Evolutionary conservation across 2,797 vertebrate species (phyloP).

Genomic region (Loriculus beryllinus): DNA sequence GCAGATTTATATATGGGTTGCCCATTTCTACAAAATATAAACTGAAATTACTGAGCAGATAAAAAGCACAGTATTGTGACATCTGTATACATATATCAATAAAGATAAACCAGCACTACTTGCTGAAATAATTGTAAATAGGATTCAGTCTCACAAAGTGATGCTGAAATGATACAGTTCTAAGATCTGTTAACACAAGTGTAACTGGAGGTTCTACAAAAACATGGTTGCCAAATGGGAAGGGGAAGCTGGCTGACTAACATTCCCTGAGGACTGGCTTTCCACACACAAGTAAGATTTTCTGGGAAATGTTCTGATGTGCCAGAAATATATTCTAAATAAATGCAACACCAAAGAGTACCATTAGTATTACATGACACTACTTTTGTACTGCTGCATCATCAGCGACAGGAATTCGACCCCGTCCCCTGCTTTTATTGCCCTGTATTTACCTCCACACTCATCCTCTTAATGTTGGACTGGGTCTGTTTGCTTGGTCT

Average conservation of each 20-base stretch:
- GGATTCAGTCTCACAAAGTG: neutral
- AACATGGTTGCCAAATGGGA: neutral
- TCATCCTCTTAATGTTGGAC: neutral
- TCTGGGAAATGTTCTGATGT: neutral
- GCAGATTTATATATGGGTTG: neutral
- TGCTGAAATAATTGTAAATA: neutral
- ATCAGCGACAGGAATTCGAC: neutral
- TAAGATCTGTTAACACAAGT: neutral
- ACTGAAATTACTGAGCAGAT: neutral
- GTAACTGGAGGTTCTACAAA: neutral
- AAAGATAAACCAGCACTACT: neutral
- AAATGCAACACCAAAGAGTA: rapidly evolving
- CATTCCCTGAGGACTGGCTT: neutral
- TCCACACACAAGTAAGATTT: neutral
- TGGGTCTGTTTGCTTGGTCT: neutral
- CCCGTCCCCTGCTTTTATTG: neutral
- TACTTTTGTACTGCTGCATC: neutral
- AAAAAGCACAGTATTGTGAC: neutral
- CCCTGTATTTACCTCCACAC: neutral
- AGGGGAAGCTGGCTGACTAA: neutral
- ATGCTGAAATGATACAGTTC: neutral
- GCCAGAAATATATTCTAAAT: neutral
- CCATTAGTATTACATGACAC: rapidly evolving
- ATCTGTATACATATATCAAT: neutral
- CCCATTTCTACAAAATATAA: neutral